Evolutionary conservation across 2,888 invertebrate species (phyloP).

Genomic region (Drosophila merina): DNA sequence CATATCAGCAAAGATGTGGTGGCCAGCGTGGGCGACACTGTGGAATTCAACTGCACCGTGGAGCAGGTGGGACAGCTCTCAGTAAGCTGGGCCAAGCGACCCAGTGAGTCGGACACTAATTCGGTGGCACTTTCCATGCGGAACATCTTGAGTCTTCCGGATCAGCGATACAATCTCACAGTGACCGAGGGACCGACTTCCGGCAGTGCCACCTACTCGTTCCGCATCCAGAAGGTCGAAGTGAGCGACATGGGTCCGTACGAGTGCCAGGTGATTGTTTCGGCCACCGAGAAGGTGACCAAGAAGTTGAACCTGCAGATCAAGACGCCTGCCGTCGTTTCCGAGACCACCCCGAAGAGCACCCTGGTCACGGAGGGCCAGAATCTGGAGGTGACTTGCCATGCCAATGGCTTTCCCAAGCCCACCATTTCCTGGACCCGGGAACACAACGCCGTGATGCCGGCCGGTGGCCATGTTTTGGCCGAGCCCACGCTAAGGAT

Average conservation of each 20-base stretch:
- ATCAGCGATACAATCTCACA: conserved; percentile 79
- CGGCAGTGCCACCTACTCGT: conserved; percentile 77
- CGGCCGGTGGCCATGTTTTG: conserved; percentile 78
- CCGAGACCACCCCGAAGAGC: conserved; percentile 78
- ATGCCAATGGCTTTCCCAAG: conserved; percentile 91
- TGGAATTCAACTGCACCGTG: conserved; percentile 82
- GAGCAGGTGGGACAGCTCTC: conserved; percentile 79
- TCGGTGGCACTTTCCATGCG: conserved; percentile 81
- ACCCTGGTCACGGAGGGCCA: conserved; percentile 79
- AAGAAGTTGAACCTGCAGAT: conserved; percentile 80
- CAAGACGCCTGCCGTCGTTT: conserved; percentile 81
- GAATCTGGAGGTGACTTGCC: conserved; percentile 86
- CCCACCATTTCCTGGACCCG: conserved; percentile 89
- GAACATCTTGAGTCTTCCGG: conserved; percentile 77
- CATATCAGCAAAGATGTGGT: conserved; percentile 80
- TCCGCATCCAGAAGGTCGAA: conserved; percentile 81
- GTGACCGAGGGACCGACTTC: conserved; percentile 67
- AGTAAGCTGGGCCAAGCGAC: conserved; percentile 82
- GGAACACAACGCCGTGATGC: conserved; percentile 86
- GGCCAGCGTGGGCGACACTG: conserved; percentile 81
- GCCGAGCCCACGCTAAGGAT: conserved; percentile 80
- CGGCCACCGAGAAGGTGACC: conserved; percentile 79
- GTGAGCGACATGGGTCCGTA: conserved; percentile 82
- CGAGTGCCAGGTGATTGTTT: conserved; percentile 83
- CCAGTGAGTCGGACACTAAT: conserved; percentile 72